Evolutionary conservation across 2,113 vertebrate species (phyloP).

Genomic region (Psilopogon haemacephalus): DNA sequence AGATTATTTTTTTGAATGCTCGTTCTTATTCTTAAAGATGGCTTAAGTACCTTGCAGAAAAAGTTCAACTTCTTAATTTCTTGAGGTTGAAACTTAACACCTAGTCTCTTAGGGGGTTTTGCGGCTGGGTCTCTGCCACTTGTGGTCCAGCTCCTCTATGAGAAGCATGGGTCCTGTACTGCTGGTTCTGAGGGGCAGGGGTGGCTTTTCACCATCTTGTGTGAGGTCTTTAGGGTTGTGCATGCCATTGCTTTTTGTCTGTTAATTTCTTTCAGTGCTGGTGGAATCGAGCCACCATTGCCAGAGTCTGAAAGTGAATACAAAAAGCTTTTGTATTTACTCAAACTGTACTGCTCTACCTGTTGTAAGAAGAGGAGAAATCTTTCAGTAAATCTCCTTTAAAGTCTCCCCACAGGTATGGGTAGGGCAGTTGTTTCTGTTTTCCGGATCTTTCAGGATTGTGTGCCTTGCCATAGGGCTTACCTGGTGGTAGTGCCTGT

Average conservation of each 20-base stretch:
- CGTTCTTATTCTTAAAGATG: not conserved
- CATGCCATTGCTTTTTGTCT: not conserved
- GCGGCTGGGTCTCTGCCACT: not conserved
- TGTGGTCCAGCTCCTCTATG: not conserved
- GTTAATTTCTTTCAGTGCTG: not conserved
- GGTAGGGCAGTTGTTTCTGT: not conserved
- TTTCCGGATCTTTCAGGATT: not conserved
- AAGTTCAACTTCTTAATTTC: not conserved
- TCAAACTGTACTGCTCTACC: not conserved
- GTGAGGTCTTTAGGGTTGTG: not conserved
- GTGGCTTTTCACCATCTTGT: not conserved
- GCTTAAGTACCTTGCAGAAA: not conserved
- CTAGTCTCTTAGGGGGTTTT: not conserved
- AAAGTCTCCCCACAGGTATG: not conserved
- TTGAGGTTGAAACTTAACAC: not conserved
- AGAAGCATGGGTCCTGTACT: not conserved
- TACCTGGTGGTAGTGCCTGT: not conserved
- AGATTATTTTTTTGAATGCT: not conserved
- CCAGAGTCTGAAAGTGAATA: not conserved
- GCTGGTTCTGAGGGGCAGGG: not conserved
- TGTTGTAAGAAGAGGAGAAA: not conserved
- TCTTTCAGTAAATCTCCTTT: not conserved
- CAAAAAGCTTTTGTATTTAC: slow-evolving; percentile 31
- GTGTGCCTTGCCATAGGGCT: not conserved
- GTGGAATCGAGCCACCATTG: slow-evolving; percentile 17